Evolutionary conservation across 2,797 vertebrate species (phyloP), one percentile per base, ranked within the genome.

Genomic region (Selene dorsalis): DNA sequence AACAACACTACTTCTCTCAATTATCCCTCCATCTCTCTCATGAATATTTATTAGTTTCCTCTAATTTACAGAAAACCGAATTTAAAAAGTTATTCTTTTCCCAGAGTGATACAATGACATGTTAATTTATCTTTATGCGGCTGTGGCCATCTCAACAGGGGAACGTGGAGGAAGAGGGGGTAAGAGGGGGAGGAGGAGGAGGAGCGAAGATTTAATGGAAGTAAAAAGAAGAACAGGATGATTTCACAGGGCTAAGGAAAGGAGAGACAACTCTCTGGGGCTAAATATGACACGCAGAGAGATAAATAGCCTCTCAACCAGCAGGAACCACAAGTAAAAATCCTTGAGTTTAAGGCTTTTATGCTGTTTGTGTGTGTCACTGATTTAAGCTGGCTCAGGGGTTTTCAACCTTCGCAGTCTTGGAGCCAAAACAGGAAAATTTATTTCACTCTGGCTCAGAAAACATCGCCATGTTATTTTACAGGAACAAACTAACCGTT

Each of bases 81-180:
- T 77, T 84, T 61, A 73, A 73, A 88, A 87, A 87, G 87, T 84
- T 83, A 77, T 85, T 90, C 87, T 91, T 90, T 89, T 83, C 75
- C 82, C 28, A 14, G n/a, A 48, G 77, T 75, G 71, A 74, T 92
- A 89, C 88, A 92, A 82, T 26, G 65, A 65, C 48, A 55, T 59
- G 77, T 84, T 88, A 84, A 88, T 82, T 72, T 72, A 53, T 84
- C 78, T 88, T 75, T 68, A 83, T 79, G 79, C 1, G 8, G 47
- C 47, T 14, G 55, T 61, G 77, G 65, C n/a, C 11, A 12, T 61
- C 41, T 48, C 39, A 75, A 62, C 22, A 64, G 52, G 24, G 55
- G 24, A 73, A 39, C 35, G 14, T 16, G 16, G 35, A 41, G 35
- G n/a, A 30, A 53, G 64, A 43, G 77, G 38, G 8, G 60, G 28